Base-by-base conservation (phyloP, 1,140 invertebrate genomes). In the Drosophila willistoni region DNA sequence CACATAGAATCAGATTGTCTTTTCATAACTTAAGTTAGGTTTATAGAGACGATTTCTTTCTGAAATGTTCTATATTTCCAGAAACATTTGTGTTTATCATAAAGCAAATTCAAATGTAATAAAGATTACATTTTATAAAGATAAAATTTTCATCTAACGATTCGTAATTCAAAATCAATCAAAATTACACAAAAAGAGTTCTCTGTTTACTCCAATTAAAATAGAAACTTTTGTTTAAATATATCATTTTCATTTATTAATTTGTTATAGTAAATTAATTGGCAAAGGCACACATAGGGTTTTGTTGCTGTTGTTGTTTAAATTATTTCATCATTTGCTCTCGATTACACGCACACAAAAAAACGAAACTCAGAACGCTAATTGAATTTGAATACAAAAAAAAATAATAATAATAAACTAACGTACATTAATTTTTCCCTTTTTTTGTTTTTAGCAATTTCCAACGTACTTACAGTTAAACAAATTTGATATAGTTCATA, bases 251-350 rank as follows among this genome's bases (percentile, higher is more conserved):
- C 55, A 87, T 86, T 86, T 87, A 87, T 86, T 86, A 69, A 77
- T 86, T 82, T 86, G 79, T 86, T 85, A 81, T 85, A 67, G 83
- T 86, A 87, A 79, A 86, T 85, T 67, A 77, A 83, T 86, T 86
- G 79, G 69, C 79, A 84, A 86, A 86, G 83, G 83, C 83, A 86
- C 83, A 71, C 77, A 69, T 64, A 73, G 78, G 77, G 61, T 73
- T 82, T 62, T 68, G 14, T 66, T 67, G 47, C 42, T 71, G 64
- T 68, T 79, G 64, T 33, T 54, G 63, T 57, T 62, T 79, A 42
- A 68, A 72, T 75, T 63, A 71, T 68, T 57, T 68, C 22, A 42
- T 70, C 72, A 10, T 56, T 34, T 62, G 4, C 39, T 62, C 42
- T 62, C 29, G 67, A 71, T 34, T 59, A 34, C 33, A 59, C 10